phyloP scores from a whole-genome alignment of 2,888 invertebrate species.

The Diplolepis rosae region DNA sequence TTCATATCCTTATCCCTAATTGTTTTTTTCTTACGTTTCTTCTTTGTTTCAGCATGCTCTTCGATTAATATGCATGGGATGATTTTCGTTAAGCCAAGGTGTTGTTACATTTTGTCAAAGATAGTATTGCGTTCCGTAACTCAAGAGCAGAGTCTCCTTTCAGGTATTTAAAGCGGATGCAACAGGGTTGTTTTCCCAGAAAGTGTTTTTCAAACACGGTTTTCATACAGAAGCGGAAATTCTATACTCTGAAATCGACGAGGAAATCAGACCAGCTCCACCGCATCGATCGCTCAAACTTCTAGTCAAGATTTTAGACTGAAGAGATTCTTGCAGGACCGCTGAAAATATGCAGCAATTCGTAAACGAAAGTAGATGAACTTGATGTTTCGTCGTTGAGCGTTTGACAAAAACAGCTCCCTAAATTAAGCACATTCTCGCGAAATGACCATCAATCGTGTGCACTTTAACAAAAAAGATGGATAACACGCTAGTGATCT shows the following conservation, averaged over 20 bases:
- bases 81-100: conserved; percentile 57
- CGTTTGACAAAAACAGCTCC: conserved; percentile 69
- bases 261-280: conserved; percentile 79
- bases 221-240: conserved; percentile 80
- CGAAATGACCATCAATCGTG: not conserved
- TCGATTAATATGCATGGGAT: conserved; percentile 64
- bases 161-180: conserved; percentile 88
- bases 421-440: conserved; percentile 50
- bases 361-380: conserved; percentile 59
- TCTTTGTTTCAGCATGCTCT: conserved; percentile 67
- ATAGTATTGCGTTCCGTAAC: not conserved
- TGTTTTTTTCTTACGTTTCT: conserved; percentile 33
- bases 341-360: conserved; percentile 26
- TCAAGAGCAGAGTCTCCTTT: conserved; percentile 56
- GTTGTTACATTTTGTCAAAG: conserved; percentile 43
- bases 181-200: conserved; percentile 86
- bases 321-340: conserved; percentile 35
- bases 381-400: conserved; percentile 61
- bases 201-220: conserved; percentile 81
- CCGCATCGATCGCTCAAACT: conserved; percentile 85
- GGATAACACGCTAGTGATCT: conserved; percentile 7
- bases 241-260: conserved; percentile 82
- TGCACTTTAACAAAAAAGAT: conserved; percentile 41
- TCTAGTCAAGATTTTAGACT: conserved; percentile 75
- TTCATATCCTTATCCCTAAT: not conserved